Evolutionary conservation across 1,140 invertebrate species (phyloP).

Genomic region (Rhagoletis zephyria): DNA sequence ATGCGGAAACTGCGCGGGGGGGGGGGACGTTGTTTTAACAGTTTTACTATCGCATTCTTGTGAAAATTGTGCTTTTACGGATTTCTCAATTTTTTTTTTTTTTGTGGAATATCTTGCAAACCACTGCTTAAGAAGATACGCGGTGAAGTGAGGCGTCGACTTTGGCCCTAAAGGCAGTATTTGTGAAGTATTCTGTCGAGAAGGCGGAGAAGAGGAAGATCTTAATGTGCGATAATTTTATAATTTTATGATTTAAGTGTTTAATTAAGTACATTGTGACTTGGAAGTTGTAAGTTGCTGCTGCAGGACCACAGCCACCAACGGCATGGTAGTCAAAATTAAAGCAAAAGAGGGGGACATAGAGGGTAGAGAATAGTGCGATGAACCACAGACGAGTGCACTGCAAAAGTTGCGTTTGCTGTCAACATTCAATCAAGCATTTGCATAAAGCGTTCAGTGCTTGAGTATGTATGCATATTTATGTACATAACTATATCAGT

Average conservation of each 20-base stretch:
- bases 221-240: conserved; percentile 51
- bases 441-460: conserved; percentile 6
- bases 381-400: background rate
- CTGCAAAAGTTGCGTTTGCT: background rate
- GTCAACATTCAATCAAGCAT: conserved; percentile 30
- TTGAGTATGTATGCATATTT: no score
- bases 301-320: background rate
- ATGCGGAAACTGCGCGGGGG: background rate
- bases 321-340: background rate
- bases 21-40: background rate
- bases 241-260: conserved; percentile 56
- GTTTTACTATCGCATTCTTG: conserved; percentile 33
- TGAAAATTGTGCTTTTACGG: conserved; percentile 30
- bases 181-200: background rate
- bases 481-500: no score
- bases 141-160: conserved; percentile 30
- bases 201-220: background rate
- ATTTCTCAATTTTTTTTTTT: background rate
- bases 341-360: background rate
- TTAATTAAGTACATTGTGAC: conserved; percentile 56
- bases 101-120: background rate
- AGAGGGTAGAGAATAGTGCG: background rate
- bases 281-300: conserved; percentile 34
- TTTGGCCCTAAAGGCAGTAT: conserved; percentile 18
- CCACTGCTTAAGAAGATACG: conserved; percentile 25